Evolutionary conservation across 2,888 invertebrate genomes (phyloP).

Genomic region (Galerucella pusilla): DNA sequence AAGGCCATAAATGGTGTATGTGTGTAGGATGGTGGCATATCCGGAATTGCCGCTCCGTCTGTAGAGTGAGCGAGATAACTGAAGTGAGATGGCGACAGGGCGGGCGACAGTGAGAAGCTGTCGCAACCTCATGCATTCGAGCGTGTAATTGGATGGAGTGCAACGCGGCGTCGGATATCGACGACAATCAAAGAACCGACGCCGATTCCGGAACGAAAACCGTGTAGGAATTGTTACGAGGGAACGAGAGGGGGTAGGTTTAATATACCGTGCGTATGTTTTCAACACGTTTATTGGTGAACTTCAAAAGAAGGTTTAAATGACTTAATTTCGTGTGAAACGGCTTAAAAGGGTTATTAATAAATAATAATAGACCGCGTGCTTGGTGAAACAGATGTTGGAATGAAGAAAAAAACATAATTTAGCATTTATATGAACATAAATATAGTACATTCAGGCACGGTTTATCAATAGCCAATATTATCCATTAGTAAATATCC

Average conservation of each 20-base stretch:
- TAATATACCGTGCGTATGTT: slow-evolving; percentile 11
- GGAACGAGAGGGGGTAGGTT: slow-evolving; percentile 7
- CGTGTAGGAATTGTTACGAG: slow-evolving; percentile 29
- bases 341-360: neutral
- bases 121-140: slow-evolving; percentile 63
- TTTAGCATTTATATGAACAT: too few relatives aligned
- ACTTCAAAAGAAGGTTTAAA: slow-evolving; percentile 4
- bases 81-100: slow-evolving; percentile 58
- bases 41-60: slow-evolving; percentile 29
- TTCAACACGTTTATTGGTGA: slow-evolving; percentile 8
- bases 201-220: slow-evolving; percentile 33
- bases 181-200: slow-evolving; percentile 41
- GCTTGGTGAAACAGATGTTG: neutral
- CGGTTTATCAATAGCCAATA: too few relatives aligned
- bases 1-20: slow-evolving; percentile 58
- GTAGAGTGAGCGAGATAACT: slow-evolving; percentile 12
- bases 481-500: too few relatives aligned
- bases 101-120: slow-evolving; percentile 62
- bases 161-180: slow-evolving; percentile 54
- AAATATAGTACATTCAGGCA: too few relatives aligned
- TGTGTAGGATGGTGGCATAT: slow-evolving; percentile 33
- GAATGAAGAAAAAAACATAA: neutral
- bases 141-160: slow-evolving; percentile 65
- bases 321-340: neutral
- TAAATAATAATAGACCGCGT: neutral